These are phyloP conservation scores for Dicerorhinus sumatrensis DNA, from an alignment of 2,113 vertebrate genomes.

Conservation along the genomic window DNA sequence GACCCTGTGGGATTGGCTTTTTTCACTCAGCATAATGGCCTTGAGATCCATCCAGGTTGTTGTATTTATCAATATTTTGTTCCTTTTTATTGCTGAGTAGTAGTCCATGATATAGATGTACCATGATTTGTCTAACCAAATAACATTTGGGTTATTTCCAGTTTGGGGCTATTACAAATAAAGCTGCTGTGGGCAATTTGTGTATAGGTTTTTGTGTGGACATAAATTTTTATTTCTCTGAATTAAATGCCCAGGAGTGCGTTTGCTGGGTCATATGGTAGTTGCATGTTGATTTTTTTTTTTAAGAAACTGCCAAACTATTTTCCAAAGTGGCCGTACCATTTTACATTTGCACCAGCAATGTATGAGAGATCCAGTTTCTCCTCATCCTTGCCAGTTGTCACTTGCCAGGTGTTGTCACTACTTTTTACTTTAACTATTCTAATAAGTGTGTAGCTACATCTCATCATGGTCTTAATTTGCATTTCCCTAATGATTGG, in stretches of 20 bases:
- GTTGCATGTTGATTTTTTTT: background rate
- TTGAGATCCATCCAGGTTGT: background rate
- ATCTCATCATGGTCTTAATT: background rate
- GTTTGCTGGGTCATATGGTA: background rate
- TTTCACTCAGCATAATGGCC: background rate
- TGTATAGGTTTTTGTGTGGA: background rate
- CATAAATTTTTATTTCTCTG: background rate
- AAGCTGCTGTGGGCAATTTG: background rate
- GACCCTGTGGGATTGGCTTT: background rate
- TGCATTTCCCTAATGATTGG: background rate
- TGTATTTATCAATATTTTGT: background rate
- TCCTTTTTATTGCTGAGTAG: background rate
- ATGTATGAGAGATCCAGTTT: background rate
- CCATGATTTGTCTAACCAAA: background rate
- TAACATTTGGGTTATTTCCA: background rate
- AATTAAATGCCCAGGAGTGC: background rate
- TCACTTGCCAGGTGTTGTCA: background rate
- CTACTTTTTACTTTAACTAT: background rate
- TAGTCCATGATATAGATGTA: background rate
- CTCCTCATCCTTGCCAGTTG: background rate
- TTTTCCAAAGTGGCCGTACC: background rate
- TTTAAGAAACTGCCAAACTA: background rate
- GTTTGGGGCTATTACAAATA: background rate
- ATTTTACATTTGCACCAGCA: background rate
- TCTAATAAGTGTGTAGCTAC: background rate